These are phyloP conservation scores for Latheticus oryzae DNA, from an alignment of 2,888 invertebrate genomes.

Conservation along the genomic window DNA sequence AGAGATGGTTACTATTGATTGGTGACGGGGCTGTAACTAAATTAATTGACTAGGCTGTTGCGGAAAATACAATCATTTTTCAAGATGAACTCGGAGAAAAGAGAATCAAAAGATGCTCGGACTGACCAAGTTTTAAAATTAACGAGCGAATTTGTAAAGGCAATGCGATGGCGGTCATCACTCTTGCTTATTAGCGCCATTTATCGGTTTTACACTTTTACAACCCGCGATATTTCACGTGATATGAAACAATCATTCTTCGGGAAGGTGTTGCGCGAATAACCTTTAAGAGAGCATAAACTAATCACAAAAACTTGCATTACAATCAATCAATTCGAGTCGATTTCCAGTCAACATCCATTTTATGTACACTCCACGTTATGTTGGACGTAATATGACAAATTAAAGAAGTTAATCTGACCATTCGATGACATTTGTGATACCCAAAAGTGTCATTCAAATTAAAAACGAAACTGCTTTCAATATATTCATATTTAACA, in stretches of 20 bases:
- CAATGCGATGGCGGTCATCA: not conserved
- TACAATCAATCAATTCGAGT: too few species aligned
- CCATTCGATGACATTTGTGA: slow-evolving; percentile 17
- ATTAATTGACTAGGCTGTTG: too few species aligned
- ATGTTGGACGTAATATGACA: slow-evolving; percentile 30
- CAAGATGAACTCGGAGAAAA: too few species aligned
- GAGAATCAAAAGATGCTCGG: too few species aligned
- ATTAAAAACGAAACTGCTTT: slow-evolving; percentile 14
- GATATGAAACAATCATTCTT: too few species aligned
- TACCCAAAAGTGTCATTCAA: slow-evolving; percentile 19
- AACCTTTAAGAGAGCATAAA: too few species aligned
- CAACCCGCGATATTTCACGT: slow-evolving; percentile 1
- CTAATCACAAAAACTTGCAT: too few species aligned
- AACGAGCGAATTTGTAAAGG: not conserved
- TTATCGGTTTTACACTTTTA: not conserved
- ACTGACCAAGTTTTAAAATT: too few species aligned
- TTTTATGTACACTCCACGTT: too few species aligned
- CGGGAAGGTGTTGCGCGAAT: too few species aligned
- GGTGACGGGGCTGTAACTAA: slow-evolving; percentile 7
- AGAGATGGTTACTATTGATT: slow-evolving; percentile 13
- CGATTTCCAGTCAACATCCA: too few species aligned
- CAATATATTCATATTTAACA: slow-evolving; percentile 1
- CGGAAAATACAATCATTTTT: too few species aligned
- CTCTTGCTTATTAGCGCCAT: not conserved
- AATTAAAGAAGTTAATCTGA: slow-evolving; percentile 19